These are phyloP conservation scores for Mastigias papua DNA, from an alignment of 30 jellyfish, hydroid and myxozoan genomes.

Conservation along the genomic window DNA sequence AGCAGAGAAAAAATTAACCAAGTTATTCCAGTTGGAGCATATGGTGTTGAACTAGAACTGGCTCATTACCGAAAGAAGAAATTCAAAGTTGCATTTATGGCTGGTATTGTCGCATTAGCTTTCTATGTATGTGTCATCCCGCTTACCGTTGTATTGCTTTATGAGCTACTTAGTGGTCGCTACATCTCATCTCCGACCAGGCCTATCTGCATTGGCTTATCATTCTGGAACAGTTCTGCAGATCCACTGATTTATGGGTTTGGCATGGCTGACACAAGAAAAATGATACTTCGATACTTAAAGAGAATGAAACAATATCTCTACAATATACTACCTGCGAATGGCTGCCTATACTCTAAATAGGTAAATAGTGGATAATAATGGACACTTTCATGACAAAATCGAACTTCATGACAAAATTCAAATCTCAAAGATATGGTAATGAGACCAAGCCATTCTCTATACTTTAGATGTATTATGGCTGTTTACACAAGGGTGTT, in stretches of 20 bases:
- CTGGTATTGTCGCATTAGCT: not conserved
- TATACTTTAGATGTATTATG: no score
- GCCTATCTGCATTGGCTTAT: not conserved
- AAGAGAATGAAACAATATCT: not conserved
- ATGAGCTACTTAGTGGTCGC: not conserved
- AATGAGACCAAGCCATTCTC: no score
- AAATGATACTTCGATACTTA: not conserved
- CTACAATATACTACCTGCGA: not conserved
- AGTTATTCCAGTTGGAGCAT: not conserved
- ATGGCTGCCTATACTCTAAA: no score
- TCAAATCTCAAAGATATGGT: no score
- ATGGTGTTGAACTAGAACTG: not conserved
- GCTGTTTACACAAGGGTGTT: no score
- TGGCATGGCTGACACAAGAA: conserved; percentile 3
- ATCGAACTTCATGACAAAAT: no score
- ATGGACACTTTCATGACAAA: no score
- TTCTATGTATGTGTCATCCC: not conserved
- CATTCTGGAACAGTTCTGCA: not conserved
- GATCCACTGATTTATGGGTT: conserved; percentile 5
- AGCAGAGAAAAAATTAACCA: not conserved
- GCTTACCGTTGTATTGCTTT: not conserved
- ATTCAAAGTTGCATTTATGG: not conserved
- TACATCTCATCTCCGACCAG: not conserved
- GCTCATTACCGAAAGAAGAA: not conserved
- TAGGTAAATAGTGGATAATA: no score